Percentiles rank a stretch among this genome's conserved stretches.
These are phyloP conservation scores for Erebia palarica DNA, from an alignment of 2,888 invertebrate genomes.

Conservation along the genomic window DNA sequence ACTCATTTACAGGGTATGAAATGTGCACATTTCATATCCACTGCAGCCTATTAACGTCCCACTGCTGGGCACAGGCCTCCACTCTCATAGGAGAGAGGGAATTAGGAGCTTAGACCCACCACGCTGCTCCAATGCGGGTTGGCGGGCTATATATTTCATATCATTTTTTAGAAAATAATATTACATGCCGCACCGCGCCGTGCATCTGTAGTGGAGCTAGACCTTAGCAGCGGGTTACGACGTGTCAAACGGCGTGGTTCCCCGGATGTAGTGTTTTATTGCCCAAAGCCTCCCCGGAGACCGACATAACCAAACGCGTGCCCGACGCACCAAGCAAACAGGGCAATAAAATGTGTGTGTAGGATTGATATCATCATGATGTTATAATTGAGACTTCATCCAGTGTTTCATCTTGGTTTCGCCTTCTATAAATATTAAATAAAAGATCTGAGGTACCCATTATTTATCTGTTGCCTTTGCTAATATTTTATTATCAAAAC, in stretches of 20 bases:
- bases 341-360: not conserved
- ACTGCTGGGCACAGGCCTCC: too few species aligned
- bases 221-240: too few species aligned
- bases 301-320: not conserved
- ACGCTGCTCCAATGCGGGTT: too few species aligned
- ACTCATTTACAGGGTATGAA: too few species aligned
- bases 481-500: not conserved
- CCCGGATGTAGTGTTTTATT: not conserved
- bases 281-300: not conserved
- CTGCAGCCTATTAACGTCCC: too few species aligned
- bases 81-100: too few species aligned
- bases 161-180: too few species aligned
- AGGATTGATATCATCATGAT: not conserved
- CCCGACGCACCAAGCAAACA: not conserved
- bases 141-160: too few species aligned
- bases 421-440: not conserved
- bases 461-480: not conserved
- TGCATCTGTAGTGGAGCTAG: too few species aligned
- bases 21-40: too few species aligned
- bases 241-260: not conserved
- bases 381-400: not conserved
- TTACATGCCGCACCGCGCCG: too few species aligned
- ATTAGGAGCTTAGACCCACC: too few species aligned
- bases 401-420: not conserved
- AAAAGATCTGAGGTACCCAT: not conserved